Evolutionary conservation across 35 echinoderm and acorn worm species (phyloP), one percentile per base, ranked within the genome.

Genomic region (Apostichopus japonicus): DNA sequence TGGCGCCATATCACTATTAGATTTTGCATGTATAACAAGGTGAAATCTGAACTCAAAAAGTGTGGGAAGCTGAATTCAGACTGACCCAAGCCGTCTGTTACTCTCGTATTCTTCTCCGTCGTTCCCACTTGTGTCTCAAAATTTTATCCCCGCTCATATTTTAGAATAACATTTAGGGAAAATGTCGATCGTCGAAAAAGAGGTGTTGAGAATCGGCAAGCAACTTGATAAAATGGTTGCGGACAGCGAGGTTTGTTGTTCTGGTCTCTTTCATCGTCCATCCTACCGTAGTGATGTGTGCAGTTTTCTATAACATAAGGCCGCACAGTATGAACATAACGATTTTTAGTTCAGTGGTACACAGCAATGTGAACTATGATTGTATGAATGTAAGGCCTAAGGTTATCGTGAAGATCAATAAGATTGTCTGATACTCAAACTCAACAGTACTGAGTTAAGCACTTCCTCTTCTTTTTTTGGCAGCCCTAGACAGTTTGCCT

Each of bases 171-270:
- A 75, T 75, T 75, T 19, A 75, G 6, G 21, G 71, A 75, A 61
- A 82, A 95, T 95, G 94, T 95, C 94, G 21, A 65, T 23, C 55
- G 83, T 87, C 73, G 95, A 96, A 84, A 92, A 93, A 77, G 96
- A 97, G 77, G 96, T 97, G 13, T 16, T 94, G 1, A 72, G 76
- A 53, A 97, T 97, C 51, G 96, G 96, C 22, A 97, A 94, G 73
- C 93, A 94, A 77, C 76, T 97, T 70, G 96, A 97, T 23, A 94
- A 97, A 94, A 92, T 96, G 33, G 58, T 92, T 33, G 80, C 93
- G 9, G 73, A 7, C 71, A 55, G 72, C 22, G 71, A 75, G 71
- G 71, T 75, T 75, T 75, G 71, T 75, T 75, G 7, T 75, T 75
- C 71, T 56, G 24, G 16, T 55, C 24, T 58, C 54, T 65, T 63